Evolutionary conservation across 2,113 vertebrate genomes (phyloP).

Genomic region (Daboia siamensis): DNA sequence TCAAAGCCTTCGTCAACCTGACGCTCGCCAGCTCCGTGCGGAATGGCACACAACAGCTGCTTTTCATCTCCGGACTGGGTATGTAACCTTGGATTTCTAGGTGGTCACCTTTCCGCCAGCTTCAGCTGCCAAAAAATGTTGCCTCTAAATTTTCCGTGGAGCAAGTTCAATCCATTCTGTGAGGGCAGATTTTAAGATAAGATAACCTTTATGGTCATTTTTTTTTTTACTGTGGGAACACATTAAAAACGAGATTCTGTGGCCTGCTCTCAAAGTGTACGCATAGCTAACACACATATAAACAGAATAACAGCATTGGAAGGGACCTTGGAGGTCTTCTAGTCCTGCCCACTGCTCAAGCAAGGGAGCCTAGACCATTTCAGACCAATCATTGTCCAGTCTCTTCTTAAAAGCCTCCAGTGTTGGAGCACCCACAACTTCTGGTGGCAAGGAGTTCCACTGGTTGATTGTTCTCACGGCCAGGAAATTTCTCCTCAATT

Average conservation of each 20-base stretch:
- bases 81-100: conserved; percentile 37
- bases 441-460: neutral
- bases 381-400: no score
- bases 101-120: neutral
- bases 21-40: conserved; percentile 82
- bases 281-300: no score
- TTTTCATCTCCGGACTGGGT: conserved; percentile 92
- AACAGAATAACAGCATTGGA: neutral
- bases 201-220: no score
- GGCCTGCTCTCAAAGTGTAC: no score
- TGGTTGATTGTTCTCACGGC: neutral
- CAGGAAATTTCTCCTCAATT: neutral
- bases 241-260: no score
- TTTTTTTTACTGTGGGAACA: no score
- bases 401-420: no score
- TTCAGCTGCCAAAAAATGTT: rapidly evolving
- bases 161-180: neutral
- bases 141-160: neutral
- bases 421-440: no score
- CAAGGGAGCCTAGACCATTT: no score
- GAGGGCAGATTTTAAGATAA: neutral
- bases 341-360: no score
- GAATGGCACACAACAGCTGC: conserved; percentile 84
- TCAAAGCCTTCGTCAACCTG: conserved; percentile 89
- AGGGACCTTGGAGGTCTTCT: neutral